Percentiles rank a stretch among this genome's conserved stretches.
Conservation (phyloP, 2,888 invertebrate species). For the Acleris laterana region DNA sequence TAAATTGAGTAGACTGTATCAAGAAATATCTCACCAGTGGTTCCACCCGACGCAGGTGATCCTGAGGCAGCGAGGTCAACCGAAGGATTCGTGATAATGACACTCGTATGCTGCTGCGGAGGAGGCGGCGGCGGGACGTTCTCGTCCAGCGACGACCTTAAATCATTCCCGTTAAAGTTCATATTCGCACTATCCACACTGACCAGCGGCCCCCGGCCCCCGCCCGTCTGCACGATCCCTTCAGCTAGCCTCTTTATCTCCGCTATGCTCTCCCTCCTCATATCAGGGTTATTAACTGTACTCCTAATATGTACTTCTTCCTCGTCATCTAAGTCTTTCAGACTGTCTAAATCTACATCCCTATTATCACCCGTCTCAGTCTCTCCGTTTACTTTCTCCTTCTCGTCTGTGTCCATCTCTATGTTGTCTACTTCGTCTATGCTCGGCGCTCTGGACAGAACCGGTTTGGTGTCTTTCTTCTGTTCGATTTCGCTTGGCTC, state of each 20-base stretch:
- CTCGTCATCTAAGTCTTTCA: constrained; percentile 78
- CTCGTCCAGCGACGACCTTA: constrained; percentile 67
- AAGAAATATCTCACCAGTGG: constrained; percentile 60
- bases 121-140: constrained; percentile 47
- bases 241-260: constrained; percentile 78
- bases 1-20: no score
- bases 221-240: constrained; percentile 79
- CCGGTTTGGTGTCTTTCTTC: constrained; percentile 67
- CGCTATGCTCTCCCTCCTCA: constrained; percentile 77
- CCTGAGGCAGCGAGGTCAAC: constrained; percentile 84
- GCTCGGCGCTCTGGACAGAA: constrained; percentile 75
- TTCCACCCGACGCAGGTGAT: constrained; percentile 75
- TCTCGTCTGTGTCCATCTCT: constrained; percentile 70
- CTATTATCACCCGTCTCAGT: constrained; percentile 83
- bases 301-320: constrained; percentile 69
- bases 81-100: constrained; percentile 89
- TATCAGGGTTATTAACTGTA: constrained; percentile 76
- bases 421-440: constrained; percentile 80
- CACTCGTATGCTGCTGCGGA: constrained; percentile 83
- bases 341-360: constrained; percentile 76
- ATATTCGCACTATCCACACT: constrained; percentile 76
- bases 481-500: constrained; percentile 78
- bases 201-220: constrained; percentile 72
- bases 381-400: constrained; percentile 77
- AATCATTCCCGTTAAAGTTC: constrained; percentile 68